Base-by-base conservation (phyloP, 2,113 vertebrate species). In the Gymnarchus niloticus region DNA sequence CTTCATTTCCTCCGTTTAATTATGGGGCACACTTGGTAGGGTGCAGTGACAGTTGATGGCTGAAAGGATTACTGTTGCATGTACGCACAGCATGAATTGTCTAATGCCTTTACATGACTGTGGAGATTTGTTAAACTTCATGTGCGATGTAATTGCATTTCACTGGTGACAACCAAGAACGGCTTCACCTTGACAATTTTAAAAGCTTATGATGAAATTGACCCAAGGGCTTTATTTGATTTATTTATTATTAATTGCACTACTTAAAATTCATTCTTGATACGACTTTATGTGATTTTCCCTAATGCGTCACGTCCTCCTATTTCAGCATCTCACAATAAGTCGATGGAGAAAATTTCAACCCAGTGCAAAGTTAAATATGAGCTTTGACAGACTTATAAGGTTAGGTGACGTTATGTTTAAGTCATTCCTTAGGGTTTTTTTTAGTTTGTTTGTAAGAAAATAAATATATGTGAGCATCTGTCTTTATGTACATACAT, bases 61-160 rank as follows among this genome's bases (percentile, higher is more conserved):
- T 28, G 48, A 81, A 28, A 23, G 51, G 28, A 81, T 81, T 81
- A 52, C 28, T 28, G 80, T 33, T n/a, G 80, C 25, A 52, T 81
- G 80, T 33, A 81, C n/a, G n/a, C 80, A 7, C 51, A 51, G 51
- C 80, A 17, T 52, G 80, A 51, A 54, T 81, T 28, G 48, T 54
- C 80, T 81, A 52, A 51, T 19, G 17, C 80, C 80, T 25, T 81
- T 33, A 52, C 80, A 46, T 54, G 51, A 48, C 80, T 52, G 48
- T 28, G 46, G 48, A 33, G n/a, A 81, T 81, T 23, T 52, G 23
- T 81, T 81, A 81, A 28, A 81, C 48, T 54, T 28, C n/a, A 54
- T 81, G 51, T 52, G 48, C 23, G 12, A 81, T 52, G 48, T 81
- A 54, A 81, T 52, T 81, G 25, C 80, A 52, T 81, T 81, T 81